Percentiles rank a stretch among this genome's conserved stretches.
These are phyloP conservation scores for Drosophila nikananu DNA, from an alignment of 1,140 invertebrate species.

Conservation along the genomic window DNA sequence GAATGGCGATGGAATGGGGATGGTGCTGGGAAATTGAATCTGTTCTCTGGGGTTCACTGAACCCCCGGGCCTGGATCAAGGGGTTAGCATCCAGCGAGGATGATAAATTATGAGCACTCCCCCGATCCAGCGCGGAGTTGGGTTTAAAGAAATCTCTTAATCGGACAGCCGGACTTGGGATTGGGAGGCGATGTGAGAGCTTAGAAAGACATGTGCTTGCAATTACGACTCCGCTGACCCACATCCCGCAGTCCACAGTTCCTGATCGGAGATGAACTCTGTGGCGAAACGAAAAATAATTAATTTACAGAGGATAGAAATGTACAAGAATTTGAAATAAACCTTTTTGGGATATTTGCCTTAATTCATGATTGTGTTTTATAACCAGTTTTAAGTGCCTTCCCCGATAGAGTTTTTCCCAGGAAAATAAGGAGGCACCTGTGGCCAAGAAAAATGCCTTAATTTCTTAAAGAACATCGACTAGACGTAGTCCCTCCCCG, in stretches of 20 bases:
- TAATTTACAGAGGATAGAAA: conserved; percentile 1
- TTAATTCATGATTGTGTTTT: conserved; percentile 1
- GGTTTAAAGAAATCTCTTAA: conserved; percentile 64
- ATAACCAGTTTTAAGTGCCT: not conserved
- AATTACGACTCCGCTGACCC: conserved; percentile 55
- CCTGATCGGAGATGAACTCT: conserved; percentile 22
- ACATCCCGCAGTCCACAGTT: conserved; percentile 34
- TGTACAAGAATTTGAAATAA: not conserved
- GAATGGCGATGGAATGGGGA: conserved; percentile 6
- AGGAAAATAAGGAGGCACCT: conserved; percentile 35
- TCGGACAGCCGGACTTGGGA: conserved; percentile 45
- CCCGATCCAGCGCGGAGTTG: not conserved
- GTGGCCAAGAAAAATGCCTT: conserved; percentile 1
- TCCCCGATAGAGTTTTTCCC: conserved; percentile 2
- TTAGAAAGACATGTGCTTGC: conserved; percentile 36
- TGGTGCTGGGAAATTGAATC: conserved; percentile 38
- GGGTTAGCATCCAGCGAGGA: conserved; percentile 62
- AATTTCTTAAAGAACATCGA: conserved; percentile 12
- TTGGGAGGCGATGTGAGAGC: conserved; percentile 7
- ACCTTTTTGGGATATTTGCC: not conserved
- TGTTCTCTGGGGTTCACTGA: conserved; percentile 65
- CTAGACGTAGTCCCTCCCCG: not conserved
- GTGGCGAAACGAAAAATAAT: conserved; percentile 11
- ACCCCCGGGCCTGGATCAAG: conserved; percentile 70
- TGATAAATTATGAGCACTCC: conserved; percentile 67